Evolutionary conservation across 2,888 invertebrate species (phyloP).

Genomic region (Venusia cambrica): DNA sequence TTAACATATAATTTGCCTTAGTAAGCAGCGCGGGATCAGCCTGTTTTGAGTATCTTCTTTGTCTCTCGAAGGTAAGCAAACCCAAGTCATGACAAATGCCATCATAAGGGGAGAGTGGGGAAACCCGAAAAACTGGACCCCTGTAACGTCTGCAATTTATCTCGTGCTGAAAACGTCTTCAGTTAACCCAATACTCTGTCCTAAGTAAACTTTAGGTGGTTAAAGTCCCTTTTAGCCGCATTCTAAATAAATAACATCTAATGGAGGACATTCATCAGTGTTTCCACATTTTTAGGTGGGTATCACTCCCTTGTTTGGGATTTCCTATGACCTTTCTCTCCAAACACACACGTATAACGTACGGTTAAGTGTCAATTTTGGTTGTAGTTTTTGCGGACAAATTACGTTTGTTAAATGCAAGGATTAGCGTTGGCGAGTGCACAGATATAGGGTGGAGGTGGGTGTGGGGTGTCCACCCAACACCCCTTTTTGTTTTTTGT

Average conservation of each 20-base stretch:
- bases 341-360: conserved; percentile 34
- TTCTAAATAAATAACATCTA: conserved; percentile 82
- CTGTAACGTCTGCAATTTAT: conserved; percentile 69
- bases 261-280: conserved; percentile 81
- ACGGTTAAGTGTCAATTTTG: conserved; percentile 33
- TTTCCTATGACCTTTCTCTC: conserved; percentile 33
- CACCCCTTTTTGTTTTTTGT: conserved; percentile 68
- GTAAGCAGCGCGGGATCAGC: no score
- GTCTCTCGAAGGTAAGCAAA: conserved; percentile 31
- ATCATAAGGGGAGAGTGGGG: conserved; percentile 66
- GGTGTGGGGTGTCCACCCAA: conserved; percentile 61
- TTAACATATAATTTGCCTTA: no score
- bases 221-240: conserved; percentile 79
- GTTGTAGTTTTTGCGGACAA: conserved; percentile 40
- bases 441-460: conserved; percentile 64
- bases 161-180: conserved; percentile 68
- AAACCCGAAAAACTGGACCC: conserved; percentile 75
- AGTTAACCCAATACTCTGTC: conserved; percentile 76
- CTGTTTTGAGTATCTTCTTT: no score
- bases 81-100: conserved; percentile 62
- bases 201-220: conserved; percentile 79
- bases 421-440: conserved; percentile 77
- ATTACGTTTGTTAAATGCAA: conserved; percentile 64
- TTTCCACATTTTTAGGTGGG: conserved; percentile 79
- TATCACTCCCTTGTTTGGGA: conserved; percentile 70